Base-by-base conservation (phyloP, 2,797 vertebrate genomes). In the Danio tinwini region DNA sequence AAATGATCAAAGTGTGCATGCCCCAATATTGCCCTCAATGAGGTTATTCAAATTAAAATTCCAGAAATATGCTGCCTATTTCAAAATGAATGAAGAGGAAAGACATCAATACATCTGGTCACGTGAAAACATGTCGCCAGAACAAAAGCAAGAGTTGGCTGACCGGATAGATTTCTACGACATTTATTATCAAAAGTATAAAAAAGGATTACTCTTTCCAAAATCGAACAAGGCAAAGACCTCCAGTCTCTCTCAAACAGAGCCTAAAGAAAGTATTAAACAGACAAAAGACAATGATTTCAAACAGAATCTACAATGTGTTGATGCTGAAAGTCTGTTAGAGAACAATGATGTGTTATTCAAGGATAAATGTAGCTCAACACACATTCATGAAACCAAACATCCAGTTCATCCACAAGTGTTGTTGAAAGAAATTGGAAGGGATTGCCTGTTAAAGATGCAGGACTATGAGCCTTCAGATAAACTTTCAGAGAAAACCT, bases 1-100 rank as follows among this genome's bases (percentile, higher is more conserved):
- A 17, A 49, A 19, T 68, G 76, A 44, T 45, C 62, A 61, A 47
- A 45, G 49, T 45, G 8, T 58, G 29, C 58, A 39, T 16, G n/a
- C 4, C 39, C 50, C 13, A 61, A 81, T 72, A 72, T 61, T 86
- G 40, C 86, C 83, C 55, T 83, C 86, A 21, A 52, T 75, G 14
- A 85, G 74, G 17, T 72, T 84, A 42, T 75, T 86, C 56, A 86
- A 87, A 81, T 86, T 84, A 47, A 85, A 87, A 69, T 85, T 85
- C 47, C 85, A 78, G 11, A 90, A 89, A 83, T 83, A 86, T 78
- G 82, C 82, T n/a, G 50, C 47, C 13, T 88, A 81, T 81, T 81
- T 89, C 10, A 67, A 42, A 19, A 78, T 87, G 44, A 74, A 49
- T 7, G 70, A 88, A 37, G 85, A 85, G 21, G 83, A 87, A 19